These are phyloP conservation scores for Heterodera schachtii DNA, from an alignment of 1,140 invertebrate genomes.

Conservation along the genomic window DNA sequence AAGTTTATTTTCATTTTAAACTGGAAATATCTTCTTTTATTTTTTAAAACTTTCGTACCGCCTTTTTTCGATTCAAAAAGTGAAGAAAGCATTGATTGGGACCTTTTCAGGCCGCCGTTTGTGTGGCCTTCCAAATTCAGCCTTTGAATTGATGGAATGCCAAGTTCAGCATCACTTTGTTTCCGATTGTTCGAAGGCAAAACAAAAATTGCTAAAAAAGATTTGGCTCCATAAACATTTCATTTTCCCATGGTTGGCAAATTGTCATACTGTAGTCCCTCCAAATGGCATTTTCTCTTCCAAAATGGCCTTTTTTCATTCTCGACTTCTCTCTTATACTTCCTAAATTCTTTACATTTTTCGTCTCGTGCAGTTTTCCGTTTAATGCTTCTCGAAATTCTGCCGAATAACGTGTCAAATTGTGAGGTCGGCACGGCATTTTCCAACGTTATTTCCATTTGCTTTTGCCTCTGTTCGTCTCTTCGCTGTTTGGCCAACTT, in stretches of 20 bases:
- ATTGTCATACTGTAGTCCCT: neutral
- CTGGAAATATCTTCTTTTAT: neutral
- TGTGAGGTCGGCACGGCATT: conserved; percentile 19
- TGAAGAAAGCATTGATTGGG: neutral
- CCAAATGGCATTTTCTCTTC: too few relatives aligned
- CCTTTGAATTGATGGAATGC: neutral
- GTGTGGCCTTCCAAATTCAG: neutral
- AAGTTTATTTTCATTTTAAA: neutral
- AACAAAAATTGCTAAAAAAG: neutral
- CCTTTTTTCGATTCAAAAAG: conserved; percentile 6
- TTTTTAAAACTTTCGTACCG: neutral
- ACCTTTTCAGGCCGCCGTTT: neutral
- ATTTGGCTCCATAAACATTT: neutral
- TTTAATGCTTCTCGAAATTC: conserved; percentile 1
- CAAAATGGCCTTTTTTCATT: too few relatives aligned
- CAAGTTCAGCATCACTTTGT: neutral
- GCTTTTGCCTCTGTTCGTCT: conserved; percentile 54
- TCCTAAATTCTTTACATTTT: neutral
- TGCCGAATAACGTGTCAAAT: neutral
- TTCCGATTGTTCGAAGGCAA: neutral
- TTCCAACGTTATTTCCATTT: conserved; percentile 49
- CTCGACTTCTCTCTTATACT: too few relatives aligned
- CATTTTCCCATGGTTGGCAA: neutral
- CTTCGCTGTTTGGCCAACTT: conserved; percentile 47
- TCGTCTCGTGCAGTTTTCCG: neutral